Evolutionary conservation across 2,797 vertebrate species (phyloP), one percentile per base, ranked within the genome.

Genomic region (Microchirus variegatus): DNA sequence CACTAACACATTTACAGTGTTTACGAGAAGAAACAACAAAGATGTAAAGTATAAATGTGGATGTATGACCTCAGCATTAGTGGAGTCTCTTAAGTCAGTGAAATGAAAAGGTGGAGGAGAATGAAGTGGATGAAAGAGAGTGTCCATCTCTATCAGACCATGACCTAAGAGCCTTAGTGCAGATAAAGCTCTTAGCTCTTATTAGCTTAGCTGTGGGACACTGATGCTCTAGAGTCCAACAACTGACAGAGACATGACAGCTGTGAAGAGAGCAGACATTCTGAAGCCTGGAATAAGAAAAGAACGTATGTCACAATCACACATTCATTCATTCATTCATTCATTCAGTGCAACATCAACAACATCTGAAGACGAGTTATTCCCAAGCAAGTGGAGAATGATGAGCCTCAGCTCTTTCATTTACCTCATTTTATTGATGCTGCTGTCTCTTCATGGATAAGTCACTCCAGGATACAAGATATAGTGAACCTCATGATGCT

Each of bases 181-280:
- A 71, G 80, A 90, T 88, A 89, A 90, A 83, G 66, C 81, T 88
- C 86, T 85, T 81, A 83, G 78, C 38, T 58, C 87, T 57, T 78
- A 84, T 87, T 86, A 87, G 45, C 53, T 69, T 64, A 47, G 44
- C 70, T 37, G 79, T 51, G 15, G 56, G 73, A 61, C 48, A 36
- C 1, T 51, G 55, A 56, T 56, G 53, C 37, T 47, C 17, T 35
- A 31, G 31, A 31, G 31, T 31, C 62, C 18, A 59, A 65, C 53
- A 59, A 59, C 36, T 54, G 36, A 65, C 9, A 45, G 53, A 14
- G 51, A 38, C 53, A 18, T 9, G 67, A 62, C 48, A 14, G 46
- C 0, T n/a, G 8, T 26, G 14, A 22, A 10, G 58, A 51, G 19
- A 59, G 52, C 44, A 19, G 9, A 46, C 15, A 6, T 22, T 15